Conservation (phyloP, 1,140 invertebrate genomes). For the Panagrolaimus sp. region DNA sequence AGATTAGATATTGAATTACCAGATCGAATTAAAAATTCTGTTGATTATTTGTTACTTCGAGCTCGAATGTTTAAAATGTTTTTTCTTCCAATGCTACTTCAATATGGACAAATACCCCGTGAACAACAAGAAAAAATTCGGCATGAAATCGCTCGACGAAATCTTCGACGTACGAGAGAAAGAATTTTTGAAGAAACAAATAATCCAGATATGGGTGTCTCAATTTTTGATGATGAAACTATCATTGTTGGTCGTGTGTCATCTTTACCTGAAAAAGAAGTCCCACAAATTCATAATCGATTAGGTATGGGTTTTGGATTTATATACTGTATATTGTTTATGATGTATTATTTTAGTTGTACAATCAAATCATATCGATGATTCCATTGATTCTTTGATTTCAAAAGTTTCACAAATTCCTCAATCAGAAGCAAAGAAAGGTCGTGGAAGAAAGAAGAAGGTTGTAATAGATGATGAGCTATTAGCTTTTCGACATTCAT, state of each 20-base stretch:
- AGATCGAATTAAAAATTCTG: not conserved
- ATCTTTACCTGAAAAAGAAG: not conserved
- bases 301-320: too few relatives aligned
- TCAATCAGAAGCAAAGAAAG: too few relatives aligned
- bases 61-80: slow-evolving; percentile 11
- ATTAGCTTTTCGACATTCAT: too few relatives aligned
- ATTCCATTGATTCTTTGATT: too few relatives aligned
- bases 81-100: not conserved
- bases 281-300: too few relatives aligned
- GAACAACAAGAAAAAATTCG: not conserved
- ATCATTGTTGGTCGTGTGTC: not conserved
- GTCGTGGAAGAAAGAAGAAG: too few relatives aligned
- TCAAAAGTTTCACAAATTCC: too few relatives aligned
- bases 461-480: too few relatives aligned
- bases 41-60: not conserved
- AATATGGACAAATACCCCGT: not conserved
- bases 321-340: too few relatives aligned
- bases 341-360: too few relatives aligned
- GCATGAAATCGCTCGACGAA: not conserved
- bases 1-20: not conserved
- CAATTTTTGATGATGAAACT: not conserved
- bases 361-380: too few relatives aligned
- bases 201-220: not conserved
- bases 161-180: not conserved
- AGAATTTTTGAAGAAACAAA: not conserved